phyloP scores from a whole-genome alignment of 2,113 vertebrate genomes.

The Apodemus sylvaticus region DNA sequence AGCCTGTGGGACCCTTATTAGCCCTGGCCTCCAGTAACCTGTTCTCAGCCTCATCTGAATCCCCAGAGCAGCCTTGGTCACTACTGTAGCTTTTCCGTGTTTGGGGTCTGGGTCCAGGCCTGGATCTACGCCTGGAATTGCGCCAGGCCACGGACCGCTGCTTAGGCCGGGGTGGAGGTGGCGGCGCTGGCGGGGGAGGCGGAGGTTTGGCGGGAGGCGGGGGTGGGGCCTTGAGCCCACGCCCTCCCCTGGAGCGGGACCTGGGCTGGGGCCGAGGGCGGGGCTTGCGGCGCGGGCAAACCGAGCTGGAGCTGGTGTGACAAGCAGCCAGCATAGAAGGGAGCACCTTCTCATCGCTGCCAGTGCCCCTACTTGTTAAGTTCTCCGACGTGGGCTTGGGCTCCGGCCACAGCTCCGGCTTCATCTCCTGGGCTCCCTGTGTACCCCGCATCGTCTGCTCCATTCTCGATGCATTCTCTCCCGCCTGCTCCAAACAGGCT shows the following conservation, averaged over 20 bases:
- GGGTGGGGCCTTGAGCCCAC: background rate
- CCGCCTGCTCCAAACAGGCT: slow-evolving; percentile 21
- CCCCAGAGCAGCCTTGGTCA: background rate
- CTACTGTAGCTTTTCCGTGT: background rate
- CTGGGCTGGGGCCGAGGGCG: slow-evolving; percentile 40
- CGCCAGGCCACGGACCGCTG: background rate
- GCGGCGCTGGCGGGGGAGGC: background rate
- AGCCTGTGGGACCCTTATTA: slow-evolving; percentile 49
- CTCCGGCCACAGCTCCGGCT: slow-evolving; percentile 39
- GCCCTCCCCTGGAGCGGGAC: background rate
- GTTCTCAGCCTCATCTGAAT: background rate
- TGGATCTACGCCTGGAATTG: background rate
- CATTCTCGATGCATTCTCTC: slow-evolving; percentile 37
- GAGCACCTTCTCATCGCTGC: slow-evolving; percentile 43
- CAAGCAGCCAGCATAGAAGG: background rate
- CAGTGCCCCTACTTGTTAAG: background rate
- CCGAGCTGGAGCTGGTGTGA: background rate
- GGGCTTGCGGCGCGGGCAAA: slow-evolving; percentile 51
- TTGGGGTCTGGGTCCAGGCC: background rate
- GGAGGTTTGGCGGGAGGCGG: background rate
- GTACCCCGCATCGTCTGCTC: background rate
- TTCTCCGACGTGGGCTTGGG: background rate
- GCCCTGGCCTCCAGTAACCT: slow-evolving; percentile 32
- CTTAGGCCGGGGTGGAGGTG: background rate
- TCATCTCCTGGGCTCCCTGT: slow-evolving; percentile 20